Percentiles rank a stretch among this genome's conserved stretches.
These are phyloP conservation scores for Diachrysia chrysitis DNA, from an alignment of 2,888 invertebrate species.

Conservation along the genomic window DNA sequence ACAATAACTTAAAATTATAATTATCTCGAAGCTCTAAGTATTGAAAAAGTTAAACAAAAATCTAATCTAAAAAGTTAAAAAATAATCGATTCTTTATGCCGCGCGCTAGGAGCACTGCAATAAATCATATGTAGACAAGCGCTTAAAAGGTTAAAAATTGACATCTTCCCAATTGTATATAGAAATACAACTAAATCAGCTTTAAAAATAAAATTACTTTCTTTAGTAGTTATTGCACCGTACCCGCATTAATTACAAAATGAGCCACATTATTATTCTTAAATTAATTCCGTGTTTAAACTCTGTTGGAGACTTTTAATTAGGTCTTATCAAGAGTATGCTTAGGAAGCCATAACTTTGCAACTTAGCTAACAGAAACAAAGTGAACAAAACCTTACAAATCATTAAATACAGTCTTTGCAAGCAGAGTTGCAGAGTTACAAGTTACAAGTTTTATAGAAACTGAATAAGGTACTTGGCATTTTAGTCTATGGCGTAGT, in stretches of 20 bases:
- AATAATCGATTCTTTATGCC: too few relatives aligned
- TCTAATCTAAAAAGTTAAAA: too few relatives aligned
- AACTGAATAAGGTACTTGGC: too few relatives aligned
- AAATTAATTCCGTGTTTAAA: not conserved
- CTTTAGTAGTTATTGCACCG: not conserved
- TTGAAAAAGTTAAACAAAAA: too few relatives aligned
- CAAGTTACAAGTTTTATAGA: too few relatives aligned
- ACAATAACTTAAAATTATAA: too few relatives aligned
- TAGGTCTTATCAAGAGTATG: not conserved
- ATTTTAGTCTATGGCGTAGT: too few relatives aligned
- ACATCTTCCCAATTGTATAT: too few relatives aligned
- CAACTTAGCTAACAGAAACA: not conserved
- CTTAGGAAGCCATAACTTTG: not conserved
- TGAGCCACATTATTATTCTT: conserved; percentile 1
- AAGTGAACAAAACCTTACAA: not conserved
- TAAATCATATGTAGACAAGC: too few relatives aligned
- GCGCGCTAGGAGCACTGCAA: too few relatives aligned
- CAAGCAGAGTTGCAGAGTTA: not conserved
- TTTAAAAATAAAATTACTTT: not conserved
- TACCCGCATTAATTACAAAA: conserved; percentile 4
- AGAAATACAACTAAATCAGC: not conserved
- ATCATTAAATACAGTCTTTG: not conserved
- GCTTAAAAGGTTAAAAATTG: too few relatives aligned
- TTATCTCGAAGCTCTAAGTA: too few relatives aligned
- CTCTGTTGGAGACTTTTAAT: conserved; percentile 1